Percentiles rank a stretch among this genome's conserved stretches.
phyloP scores from a whole-genome alignment of 2,888 invertebrate species.

The Xylota sylvarum region DNA sequence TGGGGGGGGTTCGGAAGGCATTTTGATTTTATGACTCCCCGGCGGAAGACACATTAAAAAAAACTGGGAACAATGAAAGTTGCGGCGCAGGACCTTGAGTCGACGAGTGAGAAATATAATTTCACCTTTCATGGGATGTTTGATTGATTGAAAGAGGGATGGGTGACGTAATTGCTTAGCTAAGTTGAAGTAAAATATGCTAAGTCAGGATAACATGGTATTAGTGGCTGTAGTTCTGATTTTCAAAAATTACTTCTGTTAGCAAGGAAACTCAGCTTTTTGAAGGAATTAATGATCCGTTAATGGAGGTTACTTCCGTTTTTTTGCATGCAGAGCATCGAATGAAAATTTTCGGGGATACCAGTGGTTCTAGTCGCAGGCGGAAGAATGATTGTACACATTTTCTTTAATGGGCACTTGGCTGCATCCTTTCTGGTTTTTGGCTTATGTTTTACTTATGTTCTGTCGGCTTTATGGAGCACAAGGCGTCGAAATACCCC shows the following conservation, averaged over 20 bases:
- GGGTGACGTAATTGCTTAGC: slow-evolving; percentile 12
- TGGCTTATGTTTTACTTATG: no score
- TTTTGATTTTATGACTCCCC: background rate
- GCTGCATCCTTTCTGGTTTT: background rate
- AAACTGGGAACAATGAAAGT: slow-evolving; percentile 22
- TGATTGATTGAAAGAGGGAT: slow-evolving; percentile 14
- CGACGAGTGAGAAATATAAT: slow-evolving; percentile 8
- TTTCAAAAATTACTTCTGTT: slow-evolving; percentile 1
- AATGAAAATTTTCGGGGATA: background rate
- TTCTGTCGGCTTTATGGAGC: no score
- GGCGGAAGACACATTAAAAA: slow-evolving; percentile 4
- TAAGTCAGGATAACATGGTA: slow-evolving; percentile 22
- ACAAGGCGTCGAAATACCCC: no score
- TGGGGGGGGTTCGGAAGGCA: background rate
- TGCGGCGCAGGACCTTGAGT: background rate
- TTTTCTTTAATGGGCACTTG: background rate
- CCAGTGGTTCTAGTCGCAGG: background rate
- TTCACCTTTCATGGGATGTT: slow-evolving; percentile 9
- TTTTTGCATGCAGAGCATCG: background rate
- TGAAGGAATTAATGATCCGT: background rate
- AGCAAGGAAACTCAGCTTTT: background rate
- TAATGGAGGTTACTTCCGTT: slow-evolving; percentile 22
- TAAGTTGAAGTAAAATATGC: background rate
- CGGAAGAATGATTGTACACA: background rate
- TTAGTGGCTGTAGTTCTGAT: background rate